phyloP scores from a whole-genome alignment of 2,113 vertebrate genomes.

The Grallaria varia region DNA sequence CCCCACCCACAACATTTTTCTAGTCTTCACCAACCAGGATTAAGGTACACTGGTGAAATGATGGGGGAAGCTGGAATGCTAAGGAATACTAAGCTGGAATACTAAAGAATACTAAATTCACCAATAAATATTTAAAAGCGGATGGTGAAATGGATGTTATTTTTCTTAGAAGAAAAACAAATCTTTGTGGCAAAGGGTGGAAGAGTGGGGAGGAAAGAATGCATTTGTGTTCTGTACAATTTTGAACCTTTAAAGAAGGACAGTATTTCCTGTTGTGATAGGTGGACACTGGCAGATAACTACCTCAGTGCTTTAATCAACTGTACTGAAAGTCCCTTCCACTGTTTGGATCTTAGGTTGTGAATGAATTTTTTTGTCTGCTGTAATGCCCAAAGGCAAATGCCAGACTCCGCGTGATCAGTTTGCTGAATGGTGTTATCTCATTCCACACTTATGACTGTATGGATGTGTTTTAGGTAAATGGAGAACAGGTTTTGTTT shows the following conservation, averaged over 20 bases:
- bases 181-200: background rate
- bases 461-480: background rate
- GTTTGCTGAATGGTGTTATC: background rate
- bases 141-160: background rate
- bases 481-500: background rate
- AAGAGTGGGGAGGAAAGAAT: background rate
- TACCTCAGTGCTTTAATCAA: background rate
- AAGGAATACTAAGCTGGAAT: background rate
- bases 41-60: background rate
- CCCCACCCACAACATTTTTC: background rate
- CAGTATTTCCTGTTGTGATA: background rate
- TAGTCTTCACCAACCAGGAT: background rate
- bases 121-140: background rate
- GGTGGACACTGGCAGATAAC: background rate
- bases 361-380: background rate
- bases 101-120: background rate
- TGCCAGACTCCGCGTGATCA: background rate
- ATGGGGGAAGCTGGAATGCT: background rate
- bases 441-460: background rate
- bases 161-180: conserved; percentile 1
- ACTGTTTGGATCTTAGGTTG: background rate
- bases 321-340: background rate
- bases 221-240: background rate
- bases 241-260: background rate
- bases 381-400: background rate